Percentiles rank a stretch among this genome's conserved stretches.
Conservation (phyloP, 2,113 vertebrate genomes). For the Cathartes aura region DNA sequence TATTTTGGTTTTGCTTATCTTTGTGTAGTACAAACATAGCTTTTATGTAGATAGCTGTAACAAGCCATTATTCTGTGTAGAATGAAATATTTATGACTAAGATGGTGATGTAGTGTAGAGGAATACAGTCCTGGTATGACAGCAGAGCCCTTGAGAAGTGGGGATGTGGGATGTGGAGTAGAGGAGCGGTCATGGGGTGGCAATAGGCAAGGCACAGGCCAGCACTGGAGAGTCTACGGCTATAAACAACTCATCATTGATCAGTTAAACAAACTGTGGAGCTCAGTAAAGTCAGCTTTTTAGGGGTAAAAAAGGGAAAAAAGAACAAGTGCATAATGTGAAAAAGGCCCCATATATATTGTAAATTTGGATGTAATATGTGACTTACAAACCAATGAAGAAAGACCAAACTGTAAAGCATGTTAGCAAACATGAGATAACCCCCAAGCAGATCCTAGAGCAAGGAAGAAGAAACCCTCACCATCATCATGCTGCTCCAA, state of each 20-base stretch:
- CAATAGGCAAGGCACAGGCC: background rate
- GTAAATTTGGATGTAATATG: background rate
- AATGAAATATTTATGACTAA: background rate
- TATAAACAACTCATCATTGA: background rate
- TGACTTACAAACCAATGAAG: background rate
- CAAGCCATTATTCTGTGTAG: background rate
- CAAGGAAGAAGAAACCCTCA: background rate
- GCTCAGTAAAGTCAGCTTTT: background rate
- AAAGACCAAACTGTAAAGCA: background rate
- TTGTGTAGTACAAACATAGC: background rate
- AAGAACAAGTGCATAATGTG: background rate
- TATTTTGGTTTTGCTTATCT: background rate
- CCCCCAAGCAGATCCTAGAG: no score
- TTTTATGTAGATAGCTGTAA: background rate
- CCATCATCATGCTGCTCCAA: background rate
- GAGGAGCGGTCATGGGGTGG: background rate
- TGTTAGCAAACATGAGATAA: background rate
- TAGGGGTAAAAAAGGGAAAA: background rate
- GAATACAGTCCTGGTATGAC: background rate
- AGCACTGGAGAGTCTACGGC: background rate
- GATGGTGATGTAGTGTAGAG: rapidly evolving
- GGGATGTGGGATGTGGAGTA: background rate
- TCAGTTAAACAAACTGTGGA: background rate
- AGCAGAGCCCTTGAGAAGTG: background rate
- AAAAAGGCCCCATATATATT: background rate